These are phyloP conservation scores for Columbina picui DNA, from an alignment of 2,113 vertebrate genomes.

Conservation along the genomic window DNA sequence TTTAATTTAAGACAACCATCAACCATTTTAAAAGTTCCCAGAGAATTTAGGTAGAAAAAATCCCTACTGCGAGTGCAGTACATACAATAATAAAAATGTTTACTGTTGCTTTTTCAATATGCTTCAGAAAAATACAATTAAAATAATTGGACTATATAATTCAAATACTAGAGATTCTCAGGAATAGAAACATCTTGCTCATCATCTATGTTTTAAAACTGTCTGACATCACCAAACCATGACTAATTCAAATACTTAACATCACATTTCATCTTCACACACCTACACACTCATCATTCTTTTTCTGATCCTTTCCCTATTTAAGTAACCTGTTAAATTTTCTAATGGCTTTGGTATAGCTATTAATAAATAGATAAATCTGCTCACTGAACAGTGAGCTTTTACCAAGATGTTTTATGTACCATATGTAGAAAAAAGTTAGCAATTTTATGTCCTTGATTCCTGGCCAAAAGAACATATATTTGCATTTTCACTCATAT, in stretches of 20 bases:
- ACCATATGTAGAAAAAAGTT: background rate
- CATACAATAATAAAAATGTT: background rate
- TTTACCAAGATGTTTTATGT: background rate
- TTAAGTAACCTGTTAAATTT: background rate
- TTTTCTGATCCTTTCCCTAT: background rate
- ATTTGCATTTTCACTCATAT: background rate
- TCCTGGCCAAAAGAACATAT: background rate
- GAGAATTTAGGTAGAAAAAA: background rate
- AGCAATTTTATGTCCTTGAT: background rate
- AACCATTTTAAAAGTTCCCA: background rate
- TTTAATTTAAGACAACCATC: background rate
- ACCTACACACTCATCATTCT: background rate
- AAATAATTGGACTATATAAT: background rate
- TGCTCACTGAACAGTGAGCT: background rate
- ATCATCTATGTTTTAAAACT: background rate
- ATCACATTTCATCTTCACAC: background rate
- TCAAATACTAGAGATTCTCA: background rate
- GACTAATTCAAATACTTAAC: background rate
- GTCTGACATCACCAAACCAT: background rate
- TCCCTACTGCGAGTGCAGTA: background rate
- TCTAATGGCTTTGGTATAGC: background rate
- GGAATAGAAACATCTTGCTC: background rate
- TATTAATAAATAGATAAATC: background rate
- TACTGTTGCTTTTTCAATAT: background rate
- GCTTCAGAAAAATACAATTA: background rate